Base-by-base conservation (phyloP, 1,140 invertebrate species). In the Medauroidea extradentata region DNA sequence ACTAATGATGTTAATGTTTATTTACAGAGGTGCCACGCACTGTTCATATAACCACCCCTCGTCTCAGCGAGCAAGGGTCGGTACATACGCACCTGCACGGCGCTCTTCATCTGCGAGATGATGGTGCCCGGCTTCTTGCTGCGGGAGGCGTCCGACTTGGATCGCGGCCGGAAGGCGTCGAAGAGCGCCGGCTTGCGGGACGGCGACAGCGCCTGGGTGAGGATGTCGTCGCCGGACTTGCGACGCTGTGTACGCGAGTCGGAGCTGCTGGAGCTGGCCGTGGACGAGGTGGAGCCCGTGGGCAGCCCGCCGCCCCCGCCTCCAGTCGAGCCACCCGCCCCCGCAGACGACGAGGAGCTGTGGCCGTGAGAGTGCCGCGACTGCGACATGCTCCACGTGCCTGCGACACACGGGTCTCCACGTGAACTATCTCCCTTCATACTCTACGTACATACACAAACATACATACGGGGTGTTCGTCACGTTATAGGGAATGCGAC, bases 121-220 rank as follows among this genome's bases (percentile, higher is more conserved):
- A 91, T 82, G n/a, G 55, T 57, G 43, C 75, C 78, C 68, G 83
- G 84, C 74, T 88, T 85, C 75, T 81, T 79, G 61, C 78, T 67
- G 75, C 83, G 77, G 65, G 70, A 64, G 19, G 84, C 85, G 75
- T 93, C 91, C 2, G 84, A 93, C 76, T 88, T 94, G 65, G 83
- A 89, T 60, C 85, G 81, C 41, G 83, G 90, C 68, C 90, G 82
- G 71, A 95, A 94, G 16, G 89, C 88, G 71, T 95, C 92, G 55
- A 95, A 79, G 5, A 83, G 83, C 7, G 83, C 83, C 49, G 66
- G 64, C 24, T 86, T 81, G n/a, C 84, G 78, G 24, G 85, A 86
- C 1, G 86, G 85, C 59, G 70, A 65, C 63, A 84, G 85, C 4
- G 64, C 62, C 64, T 63, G 62, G 11, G 66, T 46, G 2, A 59